Evolutionary conservation across 2,113 vertebrate species (phyloP), one percentile per base, ranked within the genome.

Genomic region (Rhadina sibilatrix): DNA sequence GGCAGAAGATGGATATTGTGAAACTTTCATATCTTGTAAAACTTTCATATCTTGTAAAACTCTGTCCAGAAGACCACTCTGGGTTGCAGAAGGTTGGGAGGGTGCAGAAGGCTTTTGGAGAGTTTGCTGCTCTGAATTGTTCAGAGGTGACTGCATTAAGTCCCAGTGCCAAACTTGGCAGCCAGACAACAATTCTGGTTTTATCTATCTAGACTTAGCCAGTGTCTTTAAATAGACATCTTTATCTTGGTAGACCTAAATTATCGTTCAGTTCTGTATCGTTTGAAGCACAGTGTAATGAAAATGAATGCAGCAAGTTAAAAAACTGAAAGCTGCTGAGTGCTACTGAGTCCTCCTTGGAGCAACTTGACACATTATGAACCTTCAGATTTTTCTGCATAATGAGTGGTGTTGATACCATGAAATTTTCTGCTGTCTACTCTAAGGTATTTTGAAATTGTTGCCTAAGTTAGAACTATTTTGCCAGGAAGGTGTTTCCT

Each of bases 1-100:
- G 69, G 61, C 37, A 38, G n/a, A 40, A 76, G 28, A 11, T 35
- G 19, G 42, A 15, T 37, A 6, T 15, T 0, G 0, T n/a, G 21
- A 54, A 82, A 33, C 19, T 71, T 63, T 14, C 4, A 10, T 33
- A 11, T 22, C 15, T 21, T 33, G 5, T 71, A 68, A 63, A 81
- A 60, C 60, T 23, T 63, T 14, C 4, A 10, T 33, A 11, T 22
- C 15, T 21, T 33, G 5, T 71, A 68, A 63, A 81, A 60, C 60
- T 23, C 37, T 82, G n/a, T 30, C 27, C 49, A 28, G 3, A 75
- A 63, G 60, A 37, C 14, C 9, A 4, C 3, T 16, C 7, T 33
- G 54, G 15, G 3, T 56, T 87, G 88, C 64, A 17, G 78, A 82
- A 74, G 72, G 15, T 50, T 63, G 49, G 47, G 31, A 56, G 28